phyloP scores from a whole-genome alignment of 2,888 invertebrate genomes.

The Melikaiella ostensackeni region DNA sequence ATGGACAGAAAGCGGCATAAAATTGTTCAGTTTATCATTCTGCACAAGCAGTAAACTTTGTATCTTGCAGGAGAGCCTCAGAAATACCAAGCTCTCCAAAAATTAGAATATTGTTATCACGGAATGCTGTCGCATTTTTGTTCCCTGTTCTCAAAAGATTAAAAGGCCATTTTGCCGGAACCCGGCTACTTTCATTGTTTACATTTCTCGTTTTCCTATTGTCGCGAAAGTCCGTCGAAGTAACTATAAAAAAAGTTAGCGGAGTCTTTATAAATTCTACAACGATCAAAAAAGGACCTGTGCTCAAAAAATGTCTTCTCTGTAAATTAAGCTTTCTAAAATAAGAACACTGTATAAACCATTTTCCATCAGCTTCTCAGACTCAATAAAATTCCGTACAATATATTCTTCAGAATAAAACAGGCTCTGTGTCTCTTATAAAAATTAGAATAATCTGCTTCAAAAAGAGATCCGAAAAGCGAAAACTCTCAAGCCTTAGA shows the following conservation, averaged over 20 bases:
- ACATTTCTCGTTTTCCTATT: conserved; percentile 1
- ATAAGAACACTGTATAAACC: conserved; percentile 7
- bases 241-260: neutral
- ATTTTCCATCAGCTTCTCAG: conserved; percentile 20
- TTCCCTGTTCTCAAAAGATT: conserved; percentile 17
- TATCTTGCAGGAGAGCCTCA: neutral
- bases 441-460: conserved; percentile 11
- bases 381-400: conserved; percentile 10
- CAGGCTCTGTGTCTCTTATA: neutral
- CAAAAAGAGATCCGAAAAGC: neutral
- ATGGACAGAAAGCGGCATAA: neutral
- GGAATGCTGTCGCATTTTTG: conserved; percentile 37
- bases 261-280: neutral
- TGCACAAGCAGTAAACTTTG: neutral
- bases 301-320: neutral
- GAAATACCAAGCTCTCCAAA: neutral
- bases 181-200: conserved; percentile 9
- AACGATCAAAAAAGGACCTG: neutral
- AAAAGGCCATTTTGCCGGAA: neutral
- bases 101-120: conserved; percentile 30
- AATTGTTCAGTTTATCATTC: neutral
- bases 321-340: neutral
- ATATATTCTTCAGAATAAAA: neutral
- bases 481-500: conserved; percentile 8
- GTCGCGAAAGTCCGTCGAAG: neutral